Evolutionary conservation across 1,140 invertebrate genomes (phyloP).

Genomic region (Episyrphus balteatus): DNA sequence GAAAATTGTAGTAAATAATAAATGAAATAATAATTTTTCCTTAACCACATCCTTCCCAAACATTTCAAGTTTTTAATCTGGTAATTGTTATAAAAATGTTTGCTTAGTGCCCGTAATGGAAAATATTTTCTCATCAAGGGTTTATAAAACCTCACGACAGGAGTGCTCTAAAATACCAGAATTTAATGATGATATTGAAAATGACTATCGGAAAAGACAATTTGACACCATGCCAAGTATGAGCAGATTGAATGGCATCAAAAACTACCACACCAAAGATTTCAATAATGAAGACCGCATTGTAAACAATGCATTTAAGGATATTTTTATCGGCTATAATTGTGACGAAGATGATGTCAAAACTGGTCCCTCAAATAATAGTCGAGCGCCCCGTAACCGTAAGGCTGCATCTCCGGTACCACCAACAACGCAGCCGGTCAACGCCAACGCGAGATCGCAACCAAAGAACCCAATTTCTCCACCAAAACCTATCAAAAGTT

Average conservation of each 20-base stretch:
- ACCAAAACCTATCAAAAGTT: conserved; percentile 13
- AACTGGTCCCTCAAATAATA: conserved; percentile 1
- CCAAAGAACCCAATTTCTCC: conserved; percentile 13
- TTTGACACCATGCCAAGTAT: conserved; percentile 21
- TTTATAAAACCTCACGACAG: background rate
- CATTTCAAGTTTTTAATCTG: conserved; percentile 5
- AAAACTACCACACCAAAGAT: background rate
- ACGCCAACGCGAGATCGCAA: conserved; percentile 15
- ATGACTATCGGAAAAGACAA: conserved; percentile 34
- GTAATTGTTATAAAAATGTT: conserved; percentile 19
- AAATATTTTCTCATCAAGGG: background rate
- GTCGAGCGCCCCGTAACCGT: background rate
- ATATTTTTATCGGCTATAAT: conserved; percentile 26
- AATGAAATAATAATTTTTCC: conserved; percentile 10
- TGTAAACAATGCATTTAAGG: conserved; percentile 32
- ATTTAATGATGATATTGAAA: conserved; percentile 15
- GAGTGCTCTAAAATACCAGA: conserved; percentile 1
- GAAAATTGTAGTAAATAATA: conserved; percentile 22
- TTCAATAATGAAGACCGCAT: conserved; percentile 21
- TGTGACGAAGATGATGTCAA: conserved; percentile 16
- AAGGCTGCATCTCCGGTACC: conserved; percentile 8
- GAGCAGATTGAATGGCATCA: background rate
- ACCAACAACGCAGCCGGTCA: conserved; percentile 9
- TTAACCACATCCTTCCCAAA: conserved; percentile 9
- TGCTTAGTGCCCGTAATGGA: background rate